Evolutionary conservation across 2,797 vertebrate species (phyloP).

Genomic region (Sylvia borin): DNA sequence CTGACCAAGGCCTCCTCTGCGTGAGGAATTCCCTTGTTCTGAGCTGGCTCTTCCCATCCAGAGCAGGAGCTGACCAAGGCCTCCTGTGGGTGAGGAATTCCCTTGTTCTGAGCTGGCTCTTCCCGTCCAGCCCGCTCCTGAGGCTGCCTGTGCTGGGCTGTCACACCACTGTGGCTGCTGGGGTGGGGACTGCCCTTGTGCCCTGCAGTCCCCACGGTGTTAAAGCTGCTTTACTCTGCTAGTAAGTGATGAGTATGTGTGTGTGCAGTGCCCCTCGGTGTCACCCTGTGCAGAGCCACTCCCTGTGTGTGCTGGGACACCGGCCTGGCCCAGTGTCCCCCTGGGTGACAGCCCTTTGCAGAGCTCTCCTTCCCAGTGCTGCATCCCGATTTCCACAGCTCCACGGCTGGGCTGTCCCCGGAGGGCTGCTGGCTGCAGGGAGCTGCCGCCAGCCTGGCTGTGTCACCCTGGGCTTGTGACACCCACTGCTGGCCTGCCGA

Average conservation of each 20-base stretch:
- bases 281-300: fast-evolving
- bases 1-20: fast-evolving
- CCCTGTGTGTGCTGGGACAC: not conserved
- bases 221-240: not conserved
- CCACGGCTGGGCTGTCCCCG: fast-evolving
- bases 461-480: not conserved
- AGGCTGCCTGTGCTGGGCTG: no score
- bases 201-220: fast-evolving
- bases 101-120: fast-evolving
- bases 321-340: not conserved
- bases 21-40: not conserved
- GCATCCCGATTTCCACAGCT: not conserved
- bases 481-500: not conserved
- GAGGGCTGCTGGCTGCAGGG: not conserved
- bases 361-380: not conserved
- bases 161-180: not conserved
- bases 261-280: not conserved
- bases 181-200: not conserved
- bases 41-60: not conserved
- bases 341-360: not conserved
- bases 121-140: not conserved
- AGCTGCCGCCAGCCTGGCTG: not conserved
- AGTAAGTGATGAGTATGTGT: not conserved
- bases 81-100: not conserved
- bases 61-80: not conserved